Base-by-base conservation (phyloP, 2,888 invertebrate genomes). In the Galeruca laticollis region DNA sequence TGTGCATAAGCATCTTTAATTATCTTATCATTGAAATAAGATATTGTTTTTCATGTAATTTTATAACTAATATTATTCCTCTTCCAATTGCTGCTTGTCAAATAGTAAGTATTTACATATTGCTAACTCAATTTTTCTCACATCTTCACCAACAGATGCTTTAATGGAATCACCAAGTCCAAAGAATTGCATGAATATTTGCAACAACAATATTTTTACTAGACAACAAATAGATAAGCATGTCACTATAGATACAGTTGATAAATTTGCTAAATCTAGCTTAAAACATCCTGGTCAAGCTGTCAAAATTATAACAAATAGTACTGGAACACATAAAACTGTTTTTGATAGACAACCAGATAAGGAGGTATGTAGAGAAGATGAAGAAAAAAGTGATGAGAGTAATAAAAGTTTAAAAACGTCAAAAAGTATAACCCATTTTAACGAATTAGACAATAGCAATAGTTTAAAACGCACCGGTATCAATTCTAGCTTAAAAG, bases 241-340 rank as follows among this genome's bases (percentile, higher is more conserved):
- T 57, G 70, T 77, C 76, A 78, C 73, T 68, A 82, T 77, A 59
- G 82, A 78, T 74, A 81, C 79, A 2, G 77, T 80, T 6, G 81
- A 85, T 62, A 80, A 82, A 60, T 78, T 77, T 70, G 82, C 74
- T 79, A 75, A 77, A 77, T 70, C 78, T 76, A 64, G 75, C 47
- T 73, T 75, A 79, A 87, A 87, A 72, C 87, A 90, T 40, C 93
- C 93, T 0, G 93, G 93, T 1, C 92, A 92, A 83, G 92, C 93
- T 0, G 92, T 93, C 13, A 92, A 93, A 86, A 90, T 93, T 33
- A 87, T 92, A 78, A 90, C 89, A 59, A 88, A 88, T 66, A 84
- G 79, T 54, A 77, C 77, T 0, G 87, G 86, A 1, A 85, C 86
- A 26, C 88, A 88, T 75, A 79, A 81, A 18, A 81, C 84, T 13